Percentiles rank a stretch among this genome's conserved stretches.
These are phyloP conservation scores for Thaumatotibia leucotreta DNA, from an alignment of 1,140 invertebrate species.

Conservation along the genomic window DNA sequence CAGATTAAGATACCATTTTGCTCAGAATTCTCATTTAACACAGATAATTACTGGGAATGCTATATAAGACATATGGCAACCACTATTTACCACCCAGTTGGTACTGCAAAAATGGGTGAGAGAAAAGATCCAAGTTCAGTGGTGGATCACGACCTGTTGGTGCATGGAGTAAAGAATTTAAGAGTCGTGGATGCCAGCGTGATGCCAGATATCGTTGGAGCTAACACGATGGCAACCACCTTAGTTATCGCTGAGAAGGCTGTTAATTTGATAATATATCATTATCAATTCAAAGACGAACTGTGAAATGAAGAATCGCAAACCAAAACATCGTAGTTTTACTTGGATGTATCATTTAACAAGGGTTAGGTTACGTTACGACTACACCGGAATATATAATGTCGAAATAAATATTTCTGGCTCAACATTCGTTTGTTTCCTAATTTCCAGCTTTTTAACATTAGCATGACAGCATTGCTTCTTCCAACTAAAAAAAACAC, in stretches of 20 bases:
- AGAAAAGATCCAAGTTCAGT: constrained; percentile 79
- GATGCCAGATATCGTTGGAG: constrained; percentile 85
- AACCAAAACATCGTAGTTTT: too few species aligned
- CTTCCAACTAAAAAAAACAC: background rate
- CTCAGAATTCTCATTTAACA: constrained; percentile 57
- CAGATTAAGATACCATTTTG: constrained; percentile 67
- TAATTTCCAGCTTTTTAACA: background rate
- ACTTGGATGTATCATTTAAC: background rate
- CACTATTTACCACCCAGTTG: constrained; percentile 84
- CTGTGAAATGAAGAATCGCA: too few species aligned
- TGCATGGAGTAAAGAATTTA: constrained; percentile 82
- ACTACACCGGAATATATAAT: background rate
- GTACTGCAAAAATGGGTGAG: constrained; percentile 88
- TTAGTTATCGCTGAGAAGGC: constrained; percentile 90
- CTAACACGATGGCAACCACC: constrained; percentile 86
- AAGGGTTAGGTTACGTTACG: background rate
- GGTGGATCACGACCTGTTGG: constrained; percentile 81
- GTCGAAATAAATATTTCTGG: background rate
- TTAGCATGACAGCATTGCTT: background rate
- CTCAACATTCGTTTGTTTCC: background rate
- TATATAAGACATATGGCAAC: constrained; percentile 78
- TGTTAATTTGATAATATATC: constrained; percentile 83
- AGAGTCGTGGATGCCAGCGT: constrained; percentile 88
- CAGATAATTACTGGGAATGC: constrained; percentile 81
- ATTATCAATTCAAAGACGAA: constrained; percentile 52